phyloP scores from a whole-genome alignment of 2,888 invertebrate species.

The Tillus elongatus region DNA sequence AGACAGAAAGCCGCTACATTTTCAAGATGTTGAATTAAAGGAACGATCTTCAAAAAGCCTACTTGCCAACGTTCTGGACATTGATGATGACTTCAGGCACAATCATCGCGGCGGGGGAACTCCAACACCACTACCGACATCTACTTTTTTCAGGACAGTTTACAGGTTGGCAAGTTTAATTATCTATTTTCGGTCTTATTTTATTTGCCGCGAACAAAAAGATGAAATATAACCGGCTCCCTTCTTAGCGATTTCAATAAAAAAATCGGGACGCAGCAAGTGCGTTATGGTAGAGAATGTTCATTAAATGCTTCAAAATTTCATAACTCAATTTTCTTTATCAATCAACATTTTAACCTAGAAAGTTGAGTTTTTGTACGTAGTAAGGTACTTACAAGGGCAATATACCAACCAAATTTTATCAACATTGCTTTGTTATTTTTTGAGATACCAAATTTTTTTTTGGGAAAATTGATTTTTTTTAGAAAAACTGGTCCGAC shows the following conservation, averaged over 20 bases:
- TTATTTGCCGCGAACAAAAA: no score
- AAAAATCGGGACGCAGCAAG: no score
- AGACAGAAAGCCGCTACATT: conserved; percentile 40
- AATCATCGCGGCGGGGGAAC: conserved; percentile 59
- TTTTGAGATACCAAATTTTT: no score
- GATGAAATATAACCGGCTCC: conserved; percentile 4
- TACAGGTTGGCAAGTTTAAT: conserved; percentile 58
- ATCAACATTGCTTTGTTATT: no score
- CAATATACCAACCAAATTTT: no score
- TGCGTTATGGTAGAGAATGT: no score
- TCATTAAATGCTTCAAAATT: no score
- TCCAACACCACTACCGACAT: conserved; percentile 48
- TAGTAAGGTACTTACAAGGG: no score
- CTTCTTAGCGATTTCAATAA: no score
- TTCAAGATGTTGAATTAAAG: conserved; percentile 42
- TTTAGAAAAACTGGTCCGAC: background rate
- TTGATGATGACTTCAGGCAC: conserved; percentile 91
- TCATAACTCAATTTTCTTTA: conserved; percentile 1
- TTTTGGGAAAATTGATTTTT: no score
- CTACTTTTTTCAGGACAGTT: conserved; percentile 63
- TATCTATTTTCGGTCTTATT: background rate
- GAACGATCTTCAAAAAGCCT: conserved; percentile 83
- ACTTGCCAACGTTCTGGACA: conserved; percentile 92
- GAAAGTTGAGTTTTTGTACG: no score
- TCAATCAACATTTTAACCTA: background rate